Evolutionary conservation across 2,888 invertebrate genomes (phyloP), one percentile per base, ranked within the genome.

Genomic region (Lutraria lutraria): DNA sequence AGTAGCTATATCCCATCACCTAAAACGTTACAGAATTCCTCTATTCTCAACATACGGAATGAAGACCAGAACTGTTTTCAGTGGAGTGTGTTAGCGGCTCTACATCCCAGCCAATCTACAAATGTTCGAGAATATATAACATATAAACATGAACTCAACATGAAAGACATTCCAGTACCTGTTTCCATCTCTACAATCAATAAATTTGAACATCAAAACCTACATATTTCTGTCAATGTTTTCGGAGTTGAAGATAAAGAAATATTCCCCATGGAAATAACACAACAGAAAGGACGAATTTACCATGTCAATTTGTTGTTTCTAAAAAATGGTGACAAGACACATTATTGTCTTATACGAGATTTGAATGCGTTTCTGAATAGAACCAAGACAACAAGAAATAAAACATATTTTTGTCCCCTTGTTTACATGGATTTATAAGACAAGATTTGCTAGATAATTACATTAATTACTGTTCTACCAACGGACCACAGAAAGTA

Each of bases 131-230:
- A 86, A 85, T 89, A 91, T 87, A n/a, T 19, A 29, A 10, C 25
- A 72, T 86, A 72, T 83, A 81, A 86, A 86, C 21, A 87, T 54
- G 87, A 91, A 83, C 29, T 91, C 10, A 79, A 91, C 56, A 85
- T 91, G 82, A 34, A 29, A 13, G 88, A 72, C 56, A 86, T 91
- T 19, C 16, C 25, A n/a, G 89, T 76, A 79, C 89, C 89, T 19
- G 86, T 88, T 25, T 34, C 86, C 6, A 52, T 89, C 0, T n/a
- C 85, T 31, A 79, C 88, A 76, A 86, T 91, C 10, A 34, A 25
- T 21, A 86, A 81, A 56, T 89, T 91, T 89, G 91, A 91, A 80
- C 85, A 88, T 83, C 87, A 87, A 54, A 91, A 91, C 43, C 52
- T 80, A 72, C 52, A 31, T 31, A 91, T 91, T 56, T 89, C 91